Percentiles rank a stretch among this genome's conserved stretches.
Evolutionary conservation across 2,888 invertebrate species (phyloP).

Genomic region (Metellina segmentata): DNA sequence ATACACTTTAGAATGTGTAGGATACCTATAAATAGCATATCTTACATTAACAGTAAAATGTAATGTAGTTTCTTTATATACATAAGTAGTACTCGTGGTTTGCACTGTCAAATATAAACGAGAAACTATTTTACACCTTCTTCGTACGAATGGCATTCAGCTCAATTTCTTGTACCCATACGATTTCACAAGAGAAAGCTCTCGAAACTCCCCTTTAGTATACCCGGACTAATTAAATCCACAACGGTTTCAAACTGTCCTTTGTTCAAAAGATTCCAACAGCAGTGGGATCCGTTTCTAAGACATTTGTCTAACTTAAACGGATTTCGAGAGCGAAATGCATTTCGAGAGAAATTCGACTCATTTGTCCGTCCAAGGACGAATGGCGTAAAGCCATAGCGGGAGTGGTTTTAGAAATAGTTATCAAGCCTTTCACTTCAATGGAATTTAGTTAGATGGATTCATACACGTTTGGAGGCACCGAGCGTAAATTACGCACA

Average conservation of each 20-base stretch:
- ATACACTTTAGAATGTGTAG: too few relatives aligned
- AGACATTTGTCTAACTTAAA: conserved; percentile 59
- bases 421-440: too few relatives aligned
- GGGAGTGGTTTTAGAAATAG: not conserved
- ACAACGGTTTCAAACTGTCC: conserved; percentile 36
- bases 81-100: too few relatives aligned
- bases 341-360: conserved; percentile 50
- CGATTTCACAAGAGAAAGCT: not conserved
- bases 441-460: too few relatives aligned
- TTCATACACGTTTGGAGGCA: not conserved
- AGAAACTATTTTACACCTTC: not conserved
- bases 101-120: too few relatives aligned
- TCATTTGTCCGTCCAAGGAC: not conserved
- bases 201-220: not conserved
- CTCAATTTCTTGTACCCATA: not conserved
- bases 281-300: conserved; percentile 46
- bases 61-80: too few relatives aligned
- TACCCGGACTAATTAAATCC: conserved; percentile 50
- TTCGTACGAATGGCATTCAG: not conserved
- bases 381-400: not conserved
- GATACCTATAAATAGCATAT: too few relatives aligned
- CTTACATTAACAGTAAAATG: too few relatives aligned
- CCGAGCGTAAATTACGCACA: not conserved
- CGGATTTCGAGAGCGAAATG: conserved; percentile 56
- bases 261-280: conserved; percentile 59